Evolutionary conservation across 2,797 vertebrate genomes (phyloP), one percentile per base, ranked within the genome.

Genomic region (Strix occidentalis): DNA sequence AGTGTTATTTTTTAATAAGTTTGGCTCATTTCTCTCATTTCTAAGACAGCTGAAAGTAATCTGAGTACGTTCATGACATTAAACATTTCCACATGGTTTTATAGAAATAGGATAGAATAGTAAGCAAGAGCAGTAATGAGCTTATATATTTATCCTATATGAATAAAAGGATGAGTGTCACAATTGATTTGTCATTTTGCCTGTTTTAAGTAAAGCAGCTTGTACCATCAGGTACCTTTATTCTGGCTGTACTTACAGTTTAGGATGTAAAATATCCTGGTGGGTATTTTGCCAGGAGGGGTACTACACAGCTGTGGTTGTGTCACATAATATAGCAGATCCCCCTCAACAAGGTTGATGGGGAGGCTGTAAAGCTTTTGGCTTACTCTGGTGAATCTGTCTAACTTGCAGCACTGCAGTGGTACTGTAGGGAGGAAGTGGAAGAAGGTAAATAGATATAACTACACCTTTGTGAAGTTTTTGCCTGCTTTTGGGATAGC

Each of bases 161-260:
- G 68, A 96, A 96, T 94, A 91, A 95, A 93, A 74, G 91, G 92
- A 93, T 97, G 78, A 96, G 29, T 84, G 94, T 95, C 94, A 86
- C 75, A 31, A 72, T 2, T 31, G 35, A 86, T 95, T 96, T 89
- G 84, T 93, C 58, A 4, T 74, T 94, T 95, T 91, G 56, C 72
- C 72, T 72, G 35, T 63, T 77, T 64, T 56, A 21, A 50, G 56
- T 66, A 85, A 39, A 86, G 45, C 83, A 50, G 11, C 63, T 81
- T 87, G 63, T 65, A 37, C 77, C 48, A 43, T 15, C 45, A 84
- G 48, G 54, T 84, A 7, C 24, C 43, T 87, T 54, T 37, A 26
- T 66, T 75, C 56, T 71, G 60, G 11, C 79, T 84, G 53, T 51
- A 8, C 8, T 79, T 81, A 10, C 10, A 66, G 37, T 70, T 23